phyloP scores from a whole-genome alignment of 2,797 vertebrate species.

The Scolopax bukidnonensis region DNA sequence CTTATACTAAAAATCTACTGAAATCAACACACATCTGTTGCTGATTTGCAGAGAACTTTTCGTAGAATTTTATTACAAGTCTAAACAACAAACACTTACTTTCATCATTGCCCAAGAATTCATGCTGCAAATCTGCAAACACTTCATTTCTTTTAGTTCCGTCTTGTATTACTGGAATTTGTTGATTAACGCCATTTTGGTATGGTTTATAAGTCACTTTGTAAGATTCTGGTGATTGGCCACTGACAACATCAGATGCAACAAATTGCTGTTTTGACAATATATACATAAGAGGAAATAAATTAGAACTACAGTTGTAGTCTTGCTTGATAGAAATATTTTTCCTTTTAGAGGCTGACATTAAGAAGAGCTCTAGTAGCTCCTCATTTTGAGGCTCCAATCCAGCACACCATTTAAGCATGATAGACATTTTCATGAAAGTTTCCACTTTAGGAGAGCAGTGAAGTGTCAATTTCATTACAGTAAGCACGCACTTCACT shows the following conservation, averaged over 20 bases:
- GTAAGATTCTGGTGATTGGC: conserved; percentile 73
- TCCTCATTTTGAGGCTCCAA: background rate
- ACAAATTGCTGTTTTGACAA: conserved; percentile 73
- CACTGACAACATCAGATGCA: conserved; percentile 61
- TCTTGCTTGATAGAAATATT: background rate
- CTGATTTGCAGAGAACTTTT: background rate
- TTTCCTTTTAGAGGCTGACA: background rate
- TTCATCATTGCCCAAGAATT: conserved; percentile 86
- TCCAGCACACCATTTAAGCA: background rate
- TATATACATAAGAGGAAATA: background rate
- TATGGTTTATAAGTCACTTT: conserved; percentile 88
- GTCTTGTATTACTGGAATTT: conserved; percentile 77
- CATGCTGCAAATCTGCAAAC: conserved; percentile 87
- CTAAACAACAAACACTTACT: conserved; percentile 76
- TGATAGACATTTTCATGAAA: background rate
- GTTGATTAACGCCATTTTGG: conserved; percentile 76
- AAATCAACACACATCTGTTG: background rate
- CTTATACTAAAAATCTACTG: background rate
- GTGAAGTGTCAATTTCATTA: background rate
- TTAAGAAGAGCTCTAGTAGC: background rate
- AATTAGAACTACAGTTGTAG: background rate
- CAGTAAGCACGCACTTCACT: background rate
- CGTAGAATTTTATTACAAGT: background rate
- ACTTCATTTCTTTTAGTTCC: conserved; percentile 71
- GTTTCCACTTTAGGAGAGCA: background rate